Evolutionary conservation across 2,888 invertebrate genomes (phyloP).

Genomic region (Melikaiella ostensackeni): DNA sequence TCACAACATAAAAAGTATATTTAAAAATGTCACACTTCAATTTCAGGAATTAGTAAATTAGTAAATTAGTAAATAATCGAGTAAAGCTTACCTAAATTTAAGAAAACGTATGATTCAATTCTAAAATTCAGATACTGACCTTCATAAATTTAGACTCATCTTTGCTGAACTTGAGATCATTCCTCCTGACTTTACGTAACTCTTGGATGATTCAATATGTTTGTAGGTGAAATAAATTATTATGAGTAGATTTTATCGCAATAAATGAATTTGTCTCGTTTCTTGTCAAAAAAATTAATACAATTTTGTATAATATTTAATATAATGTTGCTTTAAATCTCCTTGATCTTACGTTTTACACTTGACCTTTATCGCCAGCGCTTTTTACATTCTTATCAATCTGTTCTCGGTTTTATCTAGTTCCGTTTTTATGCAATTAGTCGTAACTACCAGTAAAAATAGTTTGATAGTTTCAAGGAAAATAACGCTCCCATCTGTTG

Average conservation of each 20-base stretch:
- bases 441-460: background rate
- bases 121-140: too few species aligned
- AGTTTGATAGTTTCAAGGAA: background rate
- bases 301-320: background rate
- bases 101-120: too few species aligned
- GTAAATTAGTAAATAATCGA: too few species aligned
- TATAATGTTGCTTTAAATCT: background rate
- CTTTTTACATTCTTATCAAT: constrained; percentile 28
- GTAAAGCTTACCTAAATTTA: too few species aligned
- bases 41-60: too few species aligned
- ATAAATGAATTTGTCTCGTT: background rate
- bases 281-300: background rate
- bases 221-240: background rate
- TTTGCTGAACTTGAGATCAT: too few species aligned
- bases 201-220: too few species aligned
- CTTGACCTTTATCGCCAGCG: constrained; percentile 20
- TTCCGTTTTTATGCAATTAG: background rate
- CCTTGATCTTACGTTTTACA: background rate
- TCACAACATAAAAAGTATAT: too few species aligned
- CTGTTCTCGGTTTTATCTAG: constrained; percentile 26
- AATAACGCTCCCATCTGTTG: background rate
- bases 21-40: too few species aligned
- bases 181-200: too few species aligned
- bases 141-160: too few species aligned
- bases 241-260: background rate